phyloP scores from a whole-genome alignment of 2,888 invertebrate genomes.

The Orthosia gracilis region DNA sequence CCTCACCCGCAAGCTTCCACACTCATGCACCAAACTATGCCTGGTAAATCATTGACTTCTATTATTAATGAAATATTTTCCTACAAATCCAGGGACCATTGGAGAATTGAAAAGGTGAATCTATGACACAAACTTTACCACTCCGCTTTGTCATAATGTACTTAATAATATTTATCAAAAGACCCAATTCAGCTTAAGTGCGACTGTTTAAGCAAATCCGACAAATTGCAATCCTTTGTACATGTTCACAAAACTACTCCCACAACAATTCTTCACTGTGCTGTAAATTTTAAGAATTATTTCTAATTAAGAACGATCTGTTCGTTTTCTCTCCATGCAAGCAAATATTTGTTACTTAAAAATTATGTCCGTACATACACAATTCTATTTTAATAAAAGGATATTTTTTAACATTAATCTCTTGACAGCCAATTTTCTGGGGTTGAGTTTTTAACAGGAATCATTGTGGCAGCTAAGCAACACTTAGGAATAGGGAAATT shows the following conservation, averaged over 20 bases:
- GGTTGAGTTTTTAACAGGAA: conserved; percentile 27
- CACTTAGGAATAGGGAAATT: background rate
- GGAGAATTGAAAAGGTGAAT: conserved; percentile 8
- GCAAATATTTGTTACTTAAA: conserved; percentile 8
- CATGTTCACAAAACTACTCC: conserved; percentile 4
- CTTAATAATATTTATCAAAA: conserved; percentile 11
- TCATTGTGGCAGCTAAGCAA: conserved; percentile 14
- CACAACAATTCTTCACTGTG: conserved; percentile 14
- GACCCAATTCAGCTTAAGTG: conserved; percentile 6
- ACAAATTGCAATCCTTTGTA: conserved; percentile 1
- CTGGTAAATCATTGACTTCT: conserved; percentile 76
- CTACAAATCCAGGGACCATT: conserved; percentile 1
- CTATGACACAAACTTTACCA: conserved; percentile 26
- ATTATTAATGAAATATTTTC: conserved; percentile 48
- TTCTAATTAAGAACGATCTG: background rate
- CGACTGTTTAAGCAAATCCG: background rate
- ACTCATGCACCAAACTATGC: conserved; percentile 83
- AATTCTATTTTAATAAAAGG: conserved; percentile 34
- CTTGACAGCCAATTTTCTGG: background rate
- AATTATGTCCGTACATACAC: conserved; percentile 36
- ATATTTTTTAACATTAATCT: background rate
- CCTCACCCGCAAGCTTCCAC: conserved; percentile 80
- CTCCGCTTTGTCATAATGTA: conserved; percentile 32
- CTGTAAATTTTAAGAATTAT: conserved; percentile 22
- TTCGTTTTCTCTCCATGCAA: conserved; percentile 9